Percentiles rank a stretch among this genome's conserved stretches.
phyloP scores from a whole-genome alignment of 1,140 invertebrate species.

The Palaemon carinicauda region DNA sequence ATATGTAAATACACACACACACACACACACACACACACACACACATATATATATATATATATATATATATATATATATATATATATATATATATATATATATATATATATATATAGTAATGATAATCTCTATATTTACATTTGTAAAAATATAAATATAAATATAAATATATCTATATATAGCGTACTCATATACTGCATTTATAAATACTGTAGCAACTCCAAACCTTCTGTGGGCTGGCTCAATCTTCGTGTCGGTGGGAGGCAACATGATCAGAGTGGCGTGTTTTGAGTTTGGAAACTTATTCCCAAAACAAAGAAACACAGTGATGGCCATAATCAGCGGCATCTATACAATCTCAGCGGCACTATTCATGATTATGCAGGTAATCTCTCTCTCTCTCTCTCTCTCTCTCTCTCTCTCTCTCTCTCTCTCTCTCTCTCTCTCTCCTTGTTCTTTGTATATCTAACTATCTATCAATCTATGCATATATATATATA shows the following conservation, averaged over 20 bases:
- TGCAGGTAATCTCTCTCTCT: slow-evolving; percentile 39
- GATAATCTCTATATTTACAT: background rate
- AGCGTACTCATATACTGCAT: too few relatives aligned
- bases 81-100: background rate
- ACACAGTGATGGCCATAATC: slow-evolving; percentile 45
- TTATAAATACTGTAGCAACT: background rate
- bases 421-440: too few relatives aligned
- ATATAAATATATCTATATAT: background rate
- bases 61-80: too few relatives aligned
- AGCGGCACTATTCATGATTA: slow-evolving; percentile 25
- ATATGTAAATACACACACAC: too few relatives aligned
- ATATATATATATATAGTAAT: background rate
- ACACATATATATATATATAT: too few relatives aligned
- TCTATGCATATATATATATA: too few relatives aligned
- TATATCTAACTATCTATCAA: too few relatives aligned
- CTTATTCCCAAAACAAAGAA: slow-evolving; percentile 38
- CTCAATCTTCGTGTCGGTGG: slow-evolving; percentile 33
- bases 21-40: too few relatives aligned
- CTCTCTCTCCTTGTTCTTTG: too few relatives aligned
- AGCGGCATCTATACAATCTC: slow-evolving; percentile 47
- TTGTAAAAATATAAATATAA: background rate
- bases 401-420: too few relatives aligned
- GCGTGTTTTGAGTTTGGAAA: slow-evolving; percentile 30
- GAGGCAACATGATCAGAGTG: slow-evolving; percentile 46
- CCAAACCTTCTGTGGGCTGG: slow-evolving; percentile 29